Evolutionary conservation across 2,113 vertebrate genomes (phyloP), one percentile per base, ranked within the genome.

Genomic region (Xenus cinereus): DNA sequence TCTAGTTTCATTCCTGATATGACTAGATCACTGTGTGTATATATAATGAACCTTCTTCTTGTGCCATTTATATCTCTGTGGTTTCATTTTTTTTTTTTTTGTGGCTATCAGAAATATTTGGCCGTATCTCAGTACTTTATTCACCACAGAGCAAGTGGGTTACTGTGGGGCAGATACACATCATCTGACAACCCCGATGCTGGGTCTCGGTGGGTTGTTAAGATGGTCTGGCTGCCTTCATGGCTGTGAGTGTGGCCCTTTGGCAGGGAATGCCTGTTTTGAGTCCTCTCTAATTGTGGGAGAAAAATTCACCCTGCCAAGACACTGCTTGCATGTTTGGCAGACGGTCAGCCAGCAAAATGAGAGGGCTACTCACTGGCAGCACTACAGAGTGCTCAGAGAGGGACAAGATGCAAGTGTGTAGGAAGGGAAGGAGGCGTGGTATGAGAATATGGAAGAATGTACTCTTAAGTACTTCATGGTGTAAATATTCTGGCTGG

Each of bases 221-320:
- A 64, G 68, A 54, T 77, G 43, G 22, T 63, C 81, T 92, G 82
- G 8, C 35, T n/a, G 45, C 64, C 28, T 74, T 87, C 28, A 26
- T 22, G 35, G 59, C 33, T 62, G 45, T 73, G 41, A 84, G 41
- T n/a, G 43, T 68, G 33, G 35, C 57, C 35, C 54, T 84, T 53
- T 1, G 0, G 32, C 48, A 64, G 27, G n/a, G 56, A 83, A 37
- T 59, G 48, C 22, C 54, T 0, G 0, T 30, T 41, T 15, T 51
- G 30, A 57, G 48, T 87, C 43, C 51, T 51, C 53, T 54, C 68
- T 18, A 71, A 93, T n/a, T 32, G 23, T 37, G 26, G 57, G 30
- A 83, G 26, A 26, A 57, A 79, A 84, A 76, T 24, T 32, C 37
- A 76, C 57, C 41, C 57, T 72, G 72, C 82, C 35, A 51, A 71